Conservation (phyloP, 2,888 invertebrate species). For the Brachynemurus nebulosus region DNA sequence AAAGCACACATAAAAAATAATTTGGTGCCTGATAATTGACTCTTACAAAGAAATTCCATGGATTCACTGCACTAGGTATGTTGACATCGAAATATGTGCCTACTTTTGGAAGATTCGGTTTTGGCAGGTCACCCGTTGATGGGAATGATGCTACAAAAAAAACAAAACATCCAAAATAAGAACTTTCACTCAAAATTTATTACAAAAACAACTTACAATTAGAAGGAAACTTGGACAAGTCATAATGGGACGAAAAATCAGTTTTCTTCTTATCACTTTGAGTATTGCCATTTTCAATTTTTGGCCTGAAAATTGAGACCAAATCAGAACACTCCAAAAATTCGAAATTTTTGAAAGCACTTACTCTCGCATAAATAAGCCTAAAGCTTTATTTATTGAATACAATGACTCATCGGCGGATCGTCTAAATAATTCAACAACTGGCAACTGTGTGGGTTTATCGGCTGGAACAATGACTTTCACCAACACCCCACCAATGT, state of each 20-base stretch:
- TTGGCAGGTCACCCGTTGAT: constrained; percentile 27
- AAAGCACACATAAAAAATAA: too few species aligned
- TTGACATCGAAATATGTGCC: constrained; percentile 54
- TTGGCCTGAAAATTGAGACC: constrained; percentile 5
- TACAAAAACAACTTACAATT: constrained; percentile 2
- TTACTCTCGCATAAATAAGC: constrained; percentile 34
- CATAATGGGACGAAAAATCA: background rate
- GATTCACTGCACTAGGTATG: constrained; percentile 63
- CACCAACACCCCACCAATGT: constrained; percentile 43
- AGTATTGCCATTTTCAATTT: background rate
- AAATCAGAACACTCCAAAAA: constrained; percentile 9
- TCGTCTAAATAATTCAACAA: constrained; percentile 57
- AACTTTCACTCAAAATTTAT: too few species aligned
- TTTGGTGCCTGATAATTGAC: too few species aligned
- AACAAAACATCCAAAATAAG: too few species aligned
- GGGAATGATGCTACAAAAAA: constrained; percentile 21
- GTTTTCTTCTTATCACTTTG: background rate
- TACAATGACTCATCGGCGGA: constrained; percentile 46
- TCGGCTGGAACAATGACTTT: constrained; percentile 28
- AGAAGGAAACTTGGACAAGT: background rate
- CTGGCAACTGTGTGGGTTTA: constrained; percentile 27
- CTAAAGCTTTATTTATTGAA: constrained; percentile 55
- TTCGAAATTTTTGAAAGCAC: constrained; percentile 4
- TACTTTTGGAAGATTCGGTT: constrained; percentile 31
- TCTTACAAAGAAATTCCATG: constrained; percentile 54